These are phyloP conservation scores for Equus quagga DNA, from an alignment of 2,113 vertebrate species.

Conservation along the genomic window DNA sequence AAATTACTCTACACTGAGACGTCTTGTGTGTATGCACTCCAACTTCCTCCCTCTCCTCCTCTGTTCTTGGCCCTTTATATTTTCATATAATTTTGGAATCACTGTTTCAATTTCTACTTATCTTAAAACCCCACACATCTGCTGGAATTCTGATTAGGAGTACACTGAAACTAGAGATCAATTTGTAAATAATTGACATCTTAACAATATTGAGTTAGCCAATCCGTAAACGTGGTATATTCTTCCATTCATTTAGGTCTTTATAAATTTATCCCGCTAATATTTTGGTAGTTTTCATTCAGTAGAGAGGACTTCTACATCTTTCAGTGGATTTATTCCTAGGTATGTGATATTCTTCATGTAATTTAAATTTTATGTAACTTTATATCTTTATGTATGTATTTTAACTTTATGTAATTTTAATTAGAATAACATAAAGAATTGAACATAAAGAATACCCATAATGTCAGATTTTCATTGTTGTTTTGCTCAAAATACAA, in stretches of 20 bases:
- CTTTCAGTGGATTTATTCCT: conserved; percentile 22
- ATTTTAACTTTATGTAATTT: conserved; percentile 31
- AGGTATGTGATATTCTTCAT: conserved; percentile 48
- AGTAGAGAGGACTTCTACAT: not conserved
- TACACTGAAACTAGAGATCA: conserved; percentile 8
- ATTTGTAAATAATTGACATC: conserved; percentile 8
- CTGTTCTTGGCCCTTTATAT: not conserved
- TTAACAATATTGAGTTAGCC: not conserved
- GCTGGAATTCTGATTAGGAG: conserved; percentile 31
- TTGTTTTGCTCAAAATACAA: conserved; percentile 9
- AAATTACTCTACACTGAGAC: not conserved
- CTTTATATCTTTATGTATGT: not conserved
- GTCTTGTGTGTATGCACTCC: not conserved
- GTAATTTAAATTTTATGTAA: not conserved
- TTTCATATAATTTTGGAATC: conserved; percentile 56
- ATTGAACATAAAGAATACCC: not conserved
- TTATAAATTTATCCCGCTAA: not conserved
- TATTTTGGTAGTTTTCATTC: conserved; percentile 29
- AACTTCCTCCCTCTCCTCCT: not conserved
- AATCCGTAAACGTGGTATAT: not conserved
- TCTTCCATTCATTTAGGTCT: conserved; percentile 5
- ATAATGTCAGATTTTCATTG: not conserved
- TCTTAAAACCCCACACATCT: not conserved
- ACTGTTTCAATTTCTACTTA: conserved; percentile 7
- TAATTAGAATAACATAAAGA: conserved; percentile 38